A percentile compares a stretch with the other conserved stretches of the same genome.
Evolutionary conservation across 2,888 invertebrate species (phyloP).

Genomic region (Rosalia funebris): DNA sequence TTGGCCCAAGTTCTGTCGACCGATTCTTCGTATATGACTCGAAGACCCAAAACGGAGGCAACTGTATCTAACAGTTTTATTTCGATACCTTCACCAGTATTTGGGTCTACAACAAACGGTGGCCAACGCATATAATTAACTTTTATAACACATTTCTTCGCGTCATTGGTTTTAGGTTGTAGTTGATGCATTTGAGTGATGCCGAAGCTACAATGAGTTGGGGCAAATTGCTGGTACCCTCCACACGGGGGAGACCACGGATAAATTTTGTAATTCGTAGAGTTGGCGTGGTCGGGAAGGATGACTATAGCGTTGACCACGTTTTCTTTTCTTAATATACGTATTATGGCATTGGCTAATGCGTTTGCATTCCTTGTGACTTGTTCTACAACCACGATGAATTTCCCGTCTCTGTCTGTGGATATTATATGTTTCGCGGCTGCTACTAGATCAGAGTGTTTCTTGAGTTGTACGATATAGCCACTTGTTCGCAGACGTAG

Average conservation of each 20-base stretch:
- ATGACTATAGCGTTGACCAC: neutral
- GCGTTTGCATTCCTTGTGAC: neutral
- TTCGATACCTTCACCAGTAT: neutral
- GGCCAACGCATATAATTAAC: neutral
- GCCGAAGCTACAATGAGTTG: neutral
- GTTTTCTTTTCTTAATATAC: neutral
- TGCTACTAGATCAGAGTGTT: neutral
- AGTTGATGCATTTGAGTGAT: neutral
- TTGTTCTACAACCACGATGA: neutral
- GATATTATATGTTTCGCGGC: neutral
- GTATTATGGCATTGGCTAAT: neutral
- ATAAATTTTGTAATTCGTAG: neutral
- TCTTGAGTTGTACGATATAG: neutral
- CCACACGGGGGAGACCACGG: neutral
- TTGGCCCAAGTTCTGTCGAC: neutral
- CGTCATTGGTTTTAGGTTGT: neutral
- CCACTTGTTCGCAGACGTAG: neutral
- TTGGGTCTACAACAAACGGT: neutral
- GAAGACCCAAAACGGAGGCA: neutral
- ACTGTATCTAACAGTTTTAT: neutral
- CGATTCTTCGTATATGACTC: neutral
- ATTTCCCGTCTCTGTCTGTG: neutral
- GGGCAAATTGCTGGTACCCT: neutral
- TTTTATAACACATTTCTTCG: neutral
- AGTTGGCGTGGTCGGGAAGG: neutral